Percentiles rank a stretch among this genome's conserved stretches.
These are phyloP conservation scores for Matsumyia berberina DNA, from an alignment of 2,888 invertebrate genomes.

Conservation along the genomic window DNA sequence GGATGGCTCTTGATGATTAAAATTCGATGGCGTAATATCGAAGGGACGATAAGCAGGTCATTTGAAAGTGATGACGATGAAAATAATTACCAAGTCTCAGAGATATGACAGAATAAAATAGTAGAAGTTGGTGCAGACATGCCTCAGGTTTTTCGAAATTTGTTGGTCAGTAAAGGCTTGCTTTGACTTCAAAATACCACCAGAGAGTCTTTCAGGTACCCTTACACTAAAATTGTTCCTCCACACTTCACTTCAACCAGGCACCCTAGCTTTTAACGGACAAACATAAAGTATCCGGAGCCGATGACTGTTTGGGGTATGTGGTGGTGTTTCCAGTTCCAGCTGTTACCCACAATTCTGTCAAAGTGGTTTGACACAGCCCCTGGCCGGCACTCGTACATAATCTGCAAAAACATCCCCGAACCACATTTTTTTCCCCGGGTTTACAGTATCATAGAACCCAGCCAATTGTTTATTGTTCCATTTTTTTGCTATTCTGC, in stretches of 20 bases:
- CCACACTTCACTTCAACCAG: neutral
- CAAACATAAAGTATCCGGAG: slow-evolving; percentile 27
- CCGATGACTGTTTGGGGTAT: slow-evolving; percentile 20
- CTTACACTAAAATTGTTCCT: neutral
- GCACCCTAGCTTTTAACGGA: neutral
- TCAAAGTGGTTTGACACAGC: slow-evolving; percentile 55
- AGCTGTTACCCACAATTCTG: slow-evolving; percentile 24
- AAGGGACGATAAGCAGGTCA: no score
- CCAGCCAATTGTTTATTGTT: slow-evolving; percentile 28
- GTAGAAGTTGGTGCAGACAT: no score
- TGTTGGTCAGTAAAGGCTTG: no score
- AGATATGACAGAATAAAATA: no score
- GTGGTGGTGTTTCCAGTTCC: slow-evolving; percentile 3
- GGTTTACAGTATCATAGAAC: neutral
- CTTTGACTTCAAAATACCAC: no score
- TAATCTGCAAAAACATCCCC: slow-evolving; percentile 8
- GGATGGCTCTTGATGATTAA: no score
- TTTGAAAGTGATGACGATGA: no score
- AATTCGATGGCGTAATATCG: no score
- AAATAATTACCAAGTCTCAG: no score
- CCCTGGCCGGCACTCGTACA: slow-evolving; percentile 18
- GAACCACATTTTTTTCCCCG: neutral
- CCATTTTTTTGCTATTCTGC: slow-evolving; percentile 15
- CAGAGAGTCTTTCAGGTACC: neutral
- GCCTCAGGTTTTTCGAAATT: no score